Percentiles rank a stretch among this genome's conserved stretches.
Evolutionary conservation across 35 echinoderm and acorn worm species (phyloP).

Genomic region (Lytechinus pictus): DNA sequence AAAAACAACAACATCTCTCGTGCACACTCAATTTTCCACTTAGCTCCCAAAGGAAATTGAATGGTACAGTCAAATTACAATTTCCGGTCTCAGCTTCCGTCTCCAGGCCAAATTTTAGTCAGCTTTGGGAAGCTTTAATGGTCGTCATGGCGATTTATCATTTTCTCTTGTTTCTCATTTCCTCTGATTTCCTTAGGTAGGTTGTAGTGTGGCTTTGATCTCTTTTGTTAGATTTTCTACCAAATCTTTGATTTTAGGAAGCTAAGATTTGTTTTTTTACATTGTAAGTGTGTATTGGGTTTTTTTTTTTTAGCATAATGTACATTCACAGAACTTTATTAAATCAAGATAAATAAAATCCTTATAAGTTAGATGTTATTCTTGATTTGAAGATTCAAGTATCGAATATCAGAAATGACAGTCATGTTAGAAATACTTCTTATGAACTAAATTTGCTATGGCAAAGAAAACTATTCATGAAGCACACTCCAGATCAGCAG

Average conservation of each 20-base stretch:
- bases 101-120: slow-evolving; percentile 25
- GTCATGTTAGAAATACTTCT: too few relatives aligned
- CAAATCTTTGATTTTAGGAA: neutral
- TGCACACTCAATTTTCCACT: slow-evolving; percentile 43
- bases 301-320: too few relatives aligned
- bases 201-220: neutral
- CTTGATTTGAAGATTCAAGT: too few relatives aligned
- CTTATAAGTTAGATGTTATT: too few relatives aligned
- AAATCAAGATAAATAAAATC: too few relatives aligned
- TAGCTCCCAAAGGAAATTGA: slow-evolving; percentile 43
- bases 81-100: slow-evolving; percentile 46
- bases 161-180: slow-evolving; percentile 7
- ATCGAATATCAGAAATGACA: too few relatives aligned
- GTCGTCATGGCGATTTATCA: neutral
- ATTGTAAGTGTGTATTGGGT: too few relatives aligned
- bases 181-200: neutral
- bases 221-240: neutral
- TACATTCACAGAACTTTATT: too few relatives aligned
- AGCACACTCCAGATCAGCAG: too few relatives aligned
- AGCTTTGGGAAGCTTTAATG: neutral
- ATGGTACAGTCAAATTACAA: slow-evolving; percentile 40
- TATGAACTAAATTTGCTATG: too few relatives aligned
- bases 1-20: neutral
- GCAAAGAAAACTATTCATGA: too few relatives aligned
- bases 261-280: neutral